Conservation (phyloP, 2,888 invertebrate species). For the Drosophila ezoana region DNA sequence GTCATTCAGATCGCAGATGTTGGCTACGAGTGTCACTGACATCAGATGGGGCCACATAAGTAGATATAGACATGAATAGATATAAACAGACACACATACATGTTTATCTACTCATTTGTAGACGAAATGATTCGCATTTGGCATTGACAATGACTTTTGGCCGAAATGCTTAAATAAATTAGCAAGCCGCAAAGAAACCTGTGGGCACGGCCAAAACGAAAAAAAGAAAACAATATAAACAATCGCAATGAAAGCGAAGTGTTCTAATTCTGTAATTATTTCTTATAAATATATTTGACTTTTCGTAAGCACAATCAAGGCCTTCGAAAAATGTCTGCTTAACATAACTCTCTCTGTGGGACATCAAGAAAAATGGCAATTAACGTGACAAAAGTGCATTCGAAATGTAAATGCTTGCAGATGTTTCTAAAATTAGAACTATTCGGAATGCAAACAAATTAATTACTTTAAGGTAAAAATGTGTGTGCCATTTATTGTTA, state of each 20-base stretch:
- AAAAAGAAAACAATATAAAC: conserved; percentile 11
- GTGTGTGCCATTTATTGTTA: conserved; percentile 45
- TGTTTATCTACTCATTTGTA: conserved; percentile 38
- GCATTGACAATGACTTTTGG: conserved; percentile 78
- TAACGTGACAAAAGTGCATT: conserved; percentile 25
- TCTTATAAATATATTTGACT: conserved; percentile 43
- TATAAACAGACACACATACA: conserved; percentile 2
- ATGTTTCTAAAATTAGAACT: conserved; percentile 33
- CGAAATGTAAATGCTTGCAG: conserved; percentile 35
- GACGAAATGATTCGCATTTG: conserved; percentile 73
- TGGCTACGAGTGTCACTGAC: conserved; percentile 73
- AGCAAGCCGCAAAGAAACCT: conserved; percentile 10
- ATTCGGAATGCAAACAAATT: conserved; percentile 33
- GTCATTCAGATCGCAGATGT: conserved; percentile 65
- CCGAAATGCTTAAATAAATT: conserved; percentile 50
- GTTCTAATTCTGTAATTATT: conserved; percentile 52
- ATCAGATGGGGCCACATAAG: conserved; percentile 67
- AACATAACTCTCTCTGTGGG: conserved; percentile 6
- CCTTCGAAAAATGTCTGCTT: conserved; percentile 18
- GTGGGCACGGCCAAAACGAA: conserved; percentile 6
- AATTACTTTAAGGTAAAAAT: conserved; percentile 40
- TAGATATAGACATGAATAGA: conserved; percentile 21
- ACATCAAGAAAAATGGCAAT: conserved; percentile 6
- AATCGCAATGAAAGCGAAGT: conserved; percentile 51
- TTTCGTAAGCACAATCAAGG: conserved; percentile 50